Evolutionary conservation across 2,888 invertebrate species (phyloP).

Genomic region (Synergus laeviventris): DNA sequence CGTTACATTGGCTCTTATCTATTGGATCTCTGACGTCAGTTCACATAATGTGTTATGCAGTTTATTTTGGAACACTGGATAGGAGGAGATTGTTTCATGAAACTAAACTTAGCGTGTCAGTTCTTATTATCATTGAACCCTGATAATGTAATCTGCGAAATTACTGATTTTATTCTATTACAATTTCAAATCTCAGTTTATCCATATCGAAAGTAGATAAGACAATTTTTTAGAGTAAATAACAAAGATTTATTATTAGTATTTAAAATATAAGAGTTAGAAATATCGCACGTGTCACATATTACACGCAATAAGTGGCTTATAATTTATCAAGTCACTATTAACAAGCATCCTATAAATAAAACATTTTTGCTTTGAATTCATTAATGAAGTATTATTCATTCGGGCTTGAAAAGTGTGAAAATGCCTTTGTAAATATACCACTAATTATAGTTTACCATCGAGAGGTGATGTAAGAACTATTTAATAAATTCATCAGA

Average conservation of each 20-base stretch:
- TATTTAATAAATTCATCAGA: background rate
- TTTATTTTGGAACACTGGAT: slow-evolving; percentile 31
- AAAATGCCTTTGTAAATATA: background rate
- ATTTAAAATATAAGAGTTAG: too few relatives aligned
- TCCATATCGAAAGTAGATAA: background rate
- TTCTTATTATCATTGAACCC: slow-evolving; percentile 7
- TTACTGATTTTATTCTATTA: background rate
- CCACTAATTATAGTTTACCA: background rate
- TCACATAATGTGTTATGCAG: slow-evolving; percentile 10
- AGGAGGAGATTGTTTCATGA: slow-evolving; percentile 15
- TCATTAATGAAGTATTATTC: background rate
- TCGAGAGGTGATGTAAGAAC: background rate
- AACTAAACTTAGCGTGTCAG: slow-evolving; percentile 12
- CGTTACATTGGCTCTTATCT: background rate
- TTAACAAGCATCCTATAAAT: background rate
- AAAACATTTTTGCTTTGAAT: slow-evolving; percentile 5
- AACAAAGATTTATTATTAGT: background rate
- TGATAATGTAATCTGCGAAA: slow-evolving; percentile 27
- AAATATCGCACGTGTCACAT: background rate
- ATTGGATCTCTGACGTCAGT: slow-evolving; percentile 18
- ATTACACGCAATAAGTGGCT: background rate
- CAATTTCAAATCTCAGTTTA: background rate
- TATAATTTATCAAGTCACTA: slow-evolving; percentile 6
- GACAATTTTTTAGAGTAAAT: background rate
- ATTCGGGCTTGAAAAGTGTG: background rate